Evolutionary conservation across 2,113 vertebrate genomes (phyloP).

Genomic region (Tautogolabrus adspersus): DNA sequence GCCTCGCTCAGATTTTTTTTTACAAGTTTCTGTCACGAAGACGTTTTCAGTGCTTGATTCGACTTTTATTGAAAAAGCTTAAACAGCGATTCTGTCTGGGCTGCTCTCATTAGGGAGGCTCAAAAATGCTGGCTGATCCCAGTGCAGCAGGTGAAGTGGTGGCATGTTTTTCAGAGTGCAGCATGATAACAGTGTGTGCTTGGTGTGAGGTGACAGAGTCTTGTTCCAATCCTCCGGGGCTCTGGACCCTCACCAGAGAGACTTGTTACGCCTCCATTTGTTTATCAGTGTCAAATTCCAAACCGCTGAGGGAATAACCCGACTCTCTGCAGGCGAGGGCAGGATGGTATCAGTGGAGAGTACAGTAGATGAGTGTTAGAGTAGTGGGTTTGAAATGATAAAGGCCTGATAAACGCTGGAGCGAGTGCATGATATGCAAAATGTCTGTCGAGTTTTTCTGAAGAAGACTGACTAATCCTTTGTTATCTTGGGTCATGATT

Average conservation of each 20-base stretch:
- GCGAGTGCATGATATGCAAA: conserved; percentile 47
- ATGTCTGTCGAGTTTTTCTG: conserved; percentile 45
- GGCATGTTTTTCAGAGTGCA: conserved; percentile 55
- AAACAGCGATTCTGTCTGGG: conserved; percentile 27
- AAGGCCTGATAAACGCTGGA: conserved; percentile 48
- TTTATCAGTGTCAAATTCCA: conserved; percentile 70
- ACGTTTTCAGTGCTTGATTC: conserved; percentile 10
- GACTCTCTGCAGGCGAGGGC: conserved; percentile 49
- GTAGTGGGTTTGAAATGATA: conserved; percentile 53
- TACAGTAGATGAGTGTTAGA: conserved; percentile 62
- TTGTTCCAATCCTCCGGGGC: conserved; percentile 34
- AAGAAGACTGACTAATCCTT: conserved; percentile 39
- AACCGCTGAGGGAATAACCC: conserved; percentile 63
- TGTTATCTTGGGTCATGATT: conserved; percentile 55
- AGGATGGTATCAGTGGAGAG: conserved; percentile 23
- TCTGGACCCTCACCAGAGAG: conserved; percentile 50
- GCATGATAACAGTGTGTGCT: conserved; percentile 48
- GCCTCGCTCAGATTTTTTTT: conserved; percentile 2
- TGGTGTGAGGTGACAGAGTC: conserved; percentile 60
- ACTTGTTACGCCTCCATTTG: conserved; percentile 45
- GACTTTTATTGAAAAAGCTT: background rate
- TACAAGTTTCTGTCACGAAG: conserved; percentile 10
- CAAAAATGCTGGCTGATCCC: conserved; percentile 41
- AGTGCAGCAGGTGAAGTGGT: conserved; percentile 58
- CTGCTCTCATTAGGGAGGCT: conserved; percentile 31